Percentiles rank a stretch among this genome's conserved stretches.
Conservation (phyloP, 2,888 invertebrate genomes). For the Scaptomyza cyrtandrae region DNA sequence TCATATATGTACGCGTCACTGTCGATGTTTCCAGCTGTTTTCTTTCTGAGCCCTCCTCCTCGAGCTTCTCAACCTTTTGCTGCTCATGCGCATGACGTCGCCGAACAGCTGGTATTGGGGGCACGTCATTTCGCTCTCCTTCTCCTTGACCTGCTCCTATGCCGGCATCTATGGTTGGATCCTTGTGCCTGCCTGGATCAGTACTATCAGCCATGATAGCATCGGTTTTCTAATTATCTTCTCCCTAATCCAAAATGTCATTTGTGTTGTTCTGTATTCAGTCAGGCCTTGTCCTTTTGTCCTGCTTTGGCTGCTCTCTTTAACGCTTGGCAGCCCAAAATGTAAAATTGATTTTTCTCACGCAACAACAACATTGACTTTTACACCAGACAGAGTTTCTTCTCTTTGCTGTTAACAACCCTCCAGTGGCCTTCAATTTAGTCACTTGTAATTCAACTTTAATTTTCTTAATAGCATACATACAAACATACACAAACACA, state of each 20-base stretch:
- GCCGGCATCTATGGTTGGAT: slow-evolving; percentile 72
- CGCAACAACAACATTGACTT: slow-evolving; percentile 60
- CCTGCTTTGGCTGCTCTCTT: slow-evolving; percentile 25
- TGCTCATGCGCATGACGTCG: slow-evolving; percentile 75
- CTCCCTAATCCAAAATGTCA: slow-evolving; percentile 62
- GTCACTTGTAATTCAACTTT: slow-evolving; percentile 51
- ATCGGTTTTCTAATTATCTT: slow-evolving; percentile 61
- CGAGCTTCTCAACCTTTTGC: slow-evolving; percentile 55
- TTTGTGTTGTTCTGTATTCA: slow-evolving; percentile 48
- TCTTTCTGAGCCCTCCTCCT: slow-evolving; percentile 31
- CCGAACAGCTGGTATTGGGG: slow-evolving; percentile 79
- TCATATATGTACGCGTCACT: slow-evolving; percentile 74
- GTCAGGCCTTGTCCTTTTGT: slow-evolving; percentile 39
- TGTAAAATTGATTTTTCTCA: slow-evolving; percentile 82
- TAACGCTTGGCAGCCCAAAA: slow-evolving; percentile 38
- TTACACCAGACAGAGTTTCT: slow-evolving; percentile 52
- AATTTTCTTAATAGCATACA: slow-evolving; percentile 60
- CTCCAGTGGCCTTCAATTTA: slow-evolving; percentile 59
- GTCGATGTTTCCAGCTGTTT: slow-evolving; percentile 76
- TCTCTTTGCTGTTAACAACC: slow-evolving; percentile 48
- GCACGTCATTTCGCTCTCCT: slow-evolving; percentile 24
- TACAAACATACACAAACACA: slow-evolving; percentile 10
- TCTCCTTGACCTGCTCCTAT: slow-evolving; percentile 10
- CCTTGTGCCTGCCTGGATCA: slow-evolving; percentile 78
- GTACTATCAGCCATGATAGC: slow-evolving; percentile 82